Conservation (phyloP, 2,797 vertebrate species). For the Anguilla pacifica region DNA sequence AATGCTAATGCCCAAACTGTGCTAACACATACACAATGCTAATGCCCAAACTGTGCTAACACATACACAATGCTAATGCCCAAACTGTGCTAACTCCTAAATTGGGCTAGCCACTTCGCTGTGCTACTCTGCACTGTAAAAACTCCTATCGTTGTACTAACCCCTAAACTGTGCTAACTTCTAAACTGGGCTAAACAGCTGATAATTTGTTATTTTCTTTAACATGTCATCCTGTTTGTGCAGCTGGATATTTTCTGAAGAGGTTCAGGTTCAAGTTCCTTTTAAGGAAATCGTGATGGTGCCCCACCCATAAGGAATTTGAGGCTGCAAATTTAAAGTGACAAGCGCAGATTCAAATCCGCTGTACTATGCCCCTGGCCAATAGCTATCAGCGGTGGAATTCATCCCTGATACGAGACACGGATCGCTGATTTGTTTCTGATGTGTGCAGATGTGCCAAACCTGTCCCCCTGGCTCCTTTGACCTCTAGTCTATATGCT, state of each 20-base stretch:
- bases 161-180: too few species aligned
- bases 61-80: too few species aligned
- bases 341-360: not conserved
- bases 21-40: too few species aligned
- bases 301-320: not conserved
- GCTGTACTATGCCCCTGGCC: not conserved
- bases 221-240: not conserved
- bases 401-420: not conserved
- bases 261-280: not conserved
- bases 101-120: too few species aligned
- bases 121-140: too few species aligned
- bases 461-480: not conserved
- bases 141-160: too few species aligned
- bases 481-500: not conserved
- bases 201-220: not conserved
- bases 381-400: not conserved
- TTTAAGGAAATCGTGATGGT: not conserved
- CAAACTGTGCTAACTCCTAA: too few species aligned
- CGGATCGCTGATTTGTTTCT: not conserved
- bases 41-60: too few species aligned
- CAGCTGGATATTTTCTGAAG: not conserved
- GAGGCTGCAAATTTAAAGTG: not conserved
- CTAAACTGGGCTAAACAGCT: not conserved
- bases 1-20: too few species aligned
- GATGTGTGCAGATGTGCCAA: not conserved